phyloP scores from a whole-genome alignment of 2,113 vertebrate genomes.

The Pteruthius melanotis region DNA sequence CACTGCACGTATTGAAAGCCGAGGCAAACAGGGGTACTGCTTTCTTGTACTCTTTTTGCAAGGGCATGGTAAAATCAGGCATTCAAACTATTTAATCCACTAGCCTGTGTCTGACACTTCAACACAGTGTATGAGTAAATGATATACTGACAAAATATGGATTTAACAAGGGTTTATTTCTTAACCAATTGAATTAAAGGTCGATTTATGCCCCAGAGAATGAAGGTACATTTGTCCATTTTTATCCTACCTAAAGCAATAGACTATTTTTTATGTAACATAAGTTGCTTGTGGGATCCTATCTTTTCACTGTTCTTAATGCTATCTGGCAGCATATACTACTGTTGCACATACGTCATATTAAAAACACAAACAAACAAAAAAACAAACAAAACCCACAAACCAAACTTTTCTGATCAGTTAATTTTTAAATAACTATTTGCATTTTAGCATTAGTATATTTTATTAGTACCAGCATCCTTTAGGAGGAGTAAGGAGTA shows the following conservation, averaged over 20 bases:
- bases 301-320: neutral
- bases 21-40: neutral
- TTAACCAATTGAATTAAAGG: neutral
- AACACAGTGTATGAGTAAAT: neutral
- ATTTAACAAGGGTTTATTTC: neutral
- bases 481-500: neutral
- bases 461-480: neutral
- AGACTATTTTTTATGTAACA: neutral
- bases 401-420: neutral
- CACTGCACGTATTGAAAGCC: neutral
- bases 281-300: neutral
- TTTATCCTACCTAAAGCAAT: neutral
- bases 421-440: neutral
- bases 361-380: neutral
- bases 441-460: neutral
- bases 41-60: neutral
- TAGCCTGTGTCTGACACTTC: neutral
- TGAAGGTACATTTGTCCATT: neutral
- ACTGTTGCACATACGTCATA: neutral
- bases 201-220: neutral
- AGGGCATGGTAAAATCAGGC: neutral
- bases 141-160: neutral
- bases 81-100: neutral
- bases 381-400: neutral
- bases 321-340: neutral